Base-by-base conservation (phyloP, 2,797 vertebrate species). In the Crocodylus rhombifer region DNA sequence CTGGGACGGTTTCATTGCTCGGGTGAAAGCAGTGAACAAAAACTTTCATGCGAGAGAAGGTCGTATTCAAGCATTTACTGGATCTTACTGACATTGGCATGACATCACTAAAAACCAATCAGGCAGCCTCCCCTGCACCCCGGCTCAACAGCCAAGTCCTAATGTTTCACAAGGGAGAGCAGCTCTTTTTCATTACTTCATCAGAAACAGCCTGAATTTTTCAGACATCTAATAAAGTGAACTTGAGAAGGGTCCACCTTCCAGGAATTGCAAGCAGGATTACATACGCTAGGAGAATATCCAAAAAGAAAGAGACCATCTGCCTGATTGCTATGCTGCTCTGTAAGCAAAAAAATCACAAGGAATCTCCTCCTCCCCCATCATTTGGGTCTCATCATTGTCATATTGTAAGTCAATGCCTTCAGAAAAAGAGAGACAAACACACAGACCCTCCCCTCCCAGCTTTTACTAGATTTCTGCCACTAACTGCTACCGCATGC, bases 311-410 rank as follows among this genome's bases (percentile, higher is more conserved):
- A 92, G 91, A 89, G 78, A 84, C 95, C 97, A 97, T 96, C 95
- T 97, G 97, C 92, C 69, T 83, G 87, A 96, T 63, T 94, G 90
- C 91, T 88, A 93, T 3, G 87, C 95, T 96, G 95, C 79, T 92
- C 90, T 42, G 96, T 75, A 96, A 96, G 93, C 90, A 95, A 82
- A 95, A 73, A 82, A 92, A 91, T 80, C 94, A 91, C 82, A 90
- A 26, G 60, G 91, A 89, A 91, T 75, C 93, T 91, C 94, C 80
- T 86, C 81, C 94, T 95, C 63, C 1, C 76, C 77, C 92, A 82
- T 86, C 93, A 90, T 93, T 96, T 91, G 82, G 86, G 84, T 58
- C 95, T 95, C 93, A 95, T 95, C 93, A 94, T 7, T 82, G 95
- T 75, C 95, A 95, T 88, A 73, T 94, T 95, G 69, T 89, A 87